A percentile compares a stretch with the other conserved stretches of the same genome.
These are phyloP conservation scores for Dryococelus australis DNA, from an alignment of 2,888 invertebrate species.

Conservation along the genomic window DNA sequence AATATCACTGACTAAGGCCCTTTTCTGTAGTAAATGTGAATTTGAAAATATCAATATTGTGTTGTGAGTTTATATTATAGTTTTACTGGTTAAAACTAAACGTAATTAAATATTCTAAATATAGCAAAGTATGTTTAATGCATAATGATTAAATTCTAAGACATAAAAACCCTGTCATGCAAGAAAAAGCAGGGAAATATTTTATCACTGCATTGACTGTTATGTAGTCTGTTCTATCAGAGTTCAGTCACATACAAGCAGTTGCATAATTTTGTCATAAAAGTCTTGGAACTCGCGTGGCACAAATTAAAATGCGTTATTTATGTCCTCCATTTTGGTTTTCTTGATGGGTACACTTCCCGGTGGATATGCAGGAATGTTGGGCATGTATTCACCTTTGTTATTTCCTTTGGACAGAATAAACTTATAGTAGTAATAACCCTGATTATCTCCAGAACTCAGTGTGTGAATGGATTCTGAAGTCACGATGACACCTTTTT, in stretches of 20 bases:
- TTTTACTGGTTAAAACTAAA: neutral
- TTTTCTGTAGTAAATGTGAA: too few relatives aligned
- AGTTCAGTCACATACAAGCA: neutral
- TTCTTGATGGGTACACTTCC: neutral
- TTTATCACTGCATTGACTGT: too few relatives aligned
- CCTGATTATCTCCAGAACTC: constrained; percentile 1
- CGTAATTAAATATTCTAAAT: neutral
- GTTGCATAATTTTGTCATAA: neutral
- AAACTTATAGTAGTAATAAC: neutral
- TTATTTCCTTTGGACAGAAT: neutral
- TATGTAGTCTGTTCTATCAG: neutral
- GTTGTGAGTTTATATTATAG: too few relatives aligned
- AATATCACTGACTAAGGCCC: neutral
- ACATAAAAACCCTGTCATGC: too few relatives aligned
- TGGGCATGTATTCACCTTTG: neutral
- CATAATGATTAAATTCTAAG: too few relatives aligned
- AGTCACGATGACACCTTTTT: neutral
- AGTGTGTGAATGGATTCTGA: neutral
- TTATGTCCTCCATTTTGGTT: neutral
- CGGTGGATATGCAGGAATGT: neutral
- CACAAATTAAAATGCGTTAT: neutral
- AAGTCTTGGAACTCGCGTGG: neutral
- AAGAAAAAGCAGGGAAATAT: too few relatives aligned
- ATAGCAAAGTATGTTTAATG: neutral
- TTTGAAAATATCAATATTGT: too few relatives aligned